These are phyloP conservation scores for Acanthococcus lagerstroemiae DNA, from an alignment of 2,888 invertebrate species.

Conservation along the genomic window DNA sequence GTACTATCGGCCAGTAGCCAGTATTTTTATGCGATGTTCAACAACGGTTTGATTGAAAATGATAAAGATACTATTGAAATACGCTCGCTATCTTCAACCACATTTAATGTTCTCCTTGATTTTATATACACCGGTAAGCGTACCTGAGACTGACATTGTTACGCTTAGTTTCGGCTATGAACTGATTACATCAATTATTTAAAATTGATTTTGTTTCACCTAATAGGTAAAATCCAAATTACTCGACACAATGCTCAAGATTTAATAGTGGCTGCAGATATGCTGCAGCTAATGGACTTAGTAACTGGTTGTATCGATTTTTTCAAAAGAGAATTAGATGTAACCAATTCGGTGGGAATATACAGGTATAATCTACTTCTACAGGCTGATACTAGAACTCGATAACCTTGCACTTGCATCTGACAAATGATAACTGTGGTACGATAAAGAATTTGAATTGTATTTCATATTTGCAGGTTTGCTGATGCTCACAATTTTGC, in stretches of 20 bases:
- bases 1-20: constrained; percentile 80
- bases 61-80: constrained; percentile 69
- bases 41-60: constrained; percentile 71
- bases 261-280: constrained; percentile 77
- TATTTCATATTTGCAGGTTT: constrained; percentile 49
- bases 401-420: too few relatives aligned
- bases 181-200: too few relatives aligned
- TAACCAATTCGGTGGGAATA: constrained; percentile 80
- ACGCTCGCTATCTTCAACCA: constrained; percentile 63
- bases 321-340: constrained; percentile 71
- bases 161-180: too few relatives aligned
- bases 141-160: neutral
- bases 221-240: constrained; percentile 54
- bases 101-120: constrained; percentile 65
- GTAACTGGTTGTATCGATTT: constrained; percentile 76
- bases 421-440: too few relatives aligned
- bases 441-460: constrained; percentile 8
- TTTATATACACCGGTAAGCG: constrained; percentile 75
- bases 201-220: neutral
- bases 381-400: too few relatives aligned
- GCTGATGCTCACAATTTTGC: constrained; percentile 78
- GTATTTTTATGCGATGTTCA: constrained; percentile 91
- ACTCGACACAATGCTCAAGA: constrained; percentile 77
- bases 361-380: constrained; percentile 57
- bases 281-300: constrained; percentile 76